These are phyloP conservation scores for Scaptomyza graminum DNA, from an alignment of 1,140 invertebrate genomes.

Conservation along the genomic window DNA sequence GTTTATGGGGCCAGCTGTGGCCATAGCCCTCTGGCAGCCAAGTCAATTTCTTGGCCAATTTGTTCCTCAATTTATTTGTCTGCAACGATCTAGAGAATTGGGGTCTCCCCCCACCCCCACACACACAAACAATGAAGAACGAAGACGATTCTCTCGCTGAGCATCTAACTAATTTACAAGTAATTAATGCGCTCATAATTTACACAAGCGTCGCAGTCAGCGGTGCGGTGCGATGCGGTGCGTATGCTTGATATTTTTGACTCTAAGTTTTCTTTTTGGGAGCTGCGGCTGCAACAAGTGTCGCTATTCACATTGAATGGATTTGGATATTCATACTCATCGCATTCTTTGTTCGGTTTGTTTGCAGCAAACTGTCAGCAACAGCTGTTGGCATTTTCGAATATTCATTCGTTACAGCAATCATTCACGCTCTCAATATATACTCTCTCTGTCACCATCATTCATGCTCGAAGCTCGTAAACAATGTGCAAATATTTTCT, in stretches of 20 bases:
- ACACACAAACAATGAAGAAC: not conserved
- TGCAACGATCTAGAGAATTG: conserved; percentile 21
- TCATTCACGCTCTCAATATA: conserved; percentile 68
- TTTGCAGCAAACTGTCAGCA: conserved; percentile 56
- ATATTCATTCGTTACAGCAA: conserved; percentile 75
- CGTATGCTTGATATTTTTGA: conserved; percentile 46
- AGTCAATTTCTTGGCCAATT: conserved; percentile 74
- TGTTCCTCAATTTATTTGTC: conserved; percentile 67
- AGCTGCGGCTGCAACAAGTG: conserved; percentile 65
- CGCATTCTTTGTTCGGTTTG: not conserved
- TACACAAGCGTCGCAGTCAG: conserved; percentile 36
- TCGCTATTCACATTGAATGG: conserved; percentile 65
- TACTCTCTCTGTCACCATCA: conserved; percentile 46
- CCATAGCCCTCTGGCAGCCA: conserved; percentile 12
- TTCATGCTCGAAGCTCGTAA: conserved; percentile 50
- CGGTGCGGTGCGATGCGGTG: conserved; percentile 26
- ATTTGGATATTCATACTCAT: not conserved
- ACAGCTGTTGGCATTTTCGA: conserved; percentile 76
- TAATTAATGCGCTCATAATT: conserved; percentile 83
- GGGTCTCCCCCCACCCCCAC: not conserved
- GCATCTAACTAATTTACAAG: conserved; percentile 74
- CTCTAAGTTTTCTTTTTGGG: conserved; percentile 3
- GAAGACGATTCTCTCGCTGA: conserved; percentile 4
- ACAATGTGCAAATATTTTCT: conserved; percentile 68
- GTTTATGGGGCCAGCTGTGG: conserved; percentile 37